A percentile compares a stretch with the other conserved stretches of the same genome.
These are phyloP conservation scores for Cossypha heuglini DNA, from an alignment of 2,797 vertebrate genomes.

Conservation along the genomic window DNA sequence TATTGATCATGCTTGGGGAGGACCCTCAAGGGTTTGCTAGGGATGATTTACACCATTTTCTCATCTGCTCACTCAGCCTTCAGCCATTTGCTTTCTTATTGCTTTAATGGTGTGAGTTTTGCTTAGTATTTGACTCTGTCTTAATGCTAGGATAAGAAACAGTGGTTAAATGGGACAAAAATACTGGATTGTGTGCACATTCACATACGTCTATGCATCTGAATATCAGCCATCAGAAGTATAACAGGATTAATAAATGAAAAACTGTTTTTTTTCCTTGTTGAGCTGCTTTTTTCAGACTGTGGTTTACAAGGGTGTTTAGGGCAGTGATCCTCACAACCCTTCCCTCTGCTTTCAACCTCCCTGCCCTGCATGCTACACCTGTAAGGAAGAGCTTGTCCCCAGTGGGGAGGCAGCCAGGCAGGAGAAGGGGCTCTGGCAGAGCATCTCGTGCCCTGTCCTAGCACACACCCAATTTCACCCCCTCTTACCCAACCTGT, in stretches of 20 bases:
- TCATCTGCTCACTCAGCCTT: neutral
- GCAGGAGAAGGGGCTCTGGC: neutral
- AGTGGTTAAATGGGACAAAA: neutral
- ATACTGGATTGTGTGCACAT: neutral
- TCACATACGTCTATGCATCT: neutral
- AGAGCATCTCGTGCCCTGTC: neutral
- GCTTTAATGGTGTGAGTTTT: neutral
- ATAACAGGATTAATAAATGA: neutral
- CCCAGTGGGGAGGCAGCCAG: rapidly evolving
- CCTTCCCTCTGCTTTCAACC: neutral
- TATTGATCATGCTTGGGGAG: neutral
- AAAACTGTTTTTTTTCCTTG: neutral
- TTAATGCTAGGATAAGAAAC: neutral
- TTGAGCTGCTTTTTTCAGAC: neutral
- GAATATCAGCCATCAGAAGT: neutral
- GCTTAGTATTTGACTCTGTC: neutral
- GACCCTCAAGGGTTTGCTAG: neutral
- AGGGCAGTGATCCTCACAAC: neutral
- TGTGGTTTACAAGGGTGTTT: neutral
- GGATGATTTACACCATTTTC: neutral
- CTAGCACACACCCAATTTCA: neutral
- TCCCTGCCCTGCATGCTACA: neutral
- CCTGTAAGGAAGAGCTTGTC: neutral
- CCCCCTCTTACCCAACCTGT: neutral
- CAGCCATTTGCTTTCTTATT: neutral